Conservation (phyloP, 2,888 invertebrate species). For the Timandra comae region DNA sequence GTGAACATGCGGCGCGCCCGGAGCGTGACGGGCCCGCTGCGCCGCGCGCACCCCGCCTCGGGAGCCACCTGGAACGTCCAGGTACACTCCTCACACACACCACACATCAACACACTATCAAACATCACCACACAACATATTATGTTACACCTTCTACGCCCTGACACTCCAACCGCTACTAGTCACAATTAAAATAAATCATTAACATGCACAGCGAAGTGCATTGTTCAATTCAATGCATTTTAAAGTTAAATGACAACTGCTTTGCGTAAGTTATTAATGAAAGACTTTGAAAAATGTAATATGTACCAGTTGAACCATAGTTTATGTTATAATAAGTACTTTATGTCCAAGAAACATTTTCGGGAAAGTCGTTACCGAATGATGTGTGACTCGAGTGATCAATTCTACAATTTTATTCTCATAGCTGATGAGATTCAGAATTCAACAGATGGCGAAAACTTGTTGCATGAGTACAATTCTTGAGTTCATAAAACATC, state of each 20-base stretch:
- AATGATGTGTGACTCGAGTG: too few species aligned
- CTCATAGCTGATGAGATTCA: conserved; percentile 1
- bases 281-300: too few species aligned
- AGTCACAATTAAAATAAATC: neutral
- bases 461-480: conserved; percentile 65
- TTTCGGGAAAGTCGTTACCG: too few species aligned
- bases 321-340: too few species aligned
- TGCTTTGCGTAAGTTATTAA: too few species aligned
- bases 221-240: too few species aligned
- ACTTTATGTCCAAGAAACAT: too few species aligned
- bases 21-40: conserved; percentile 77
- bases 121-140: too few species aligned
- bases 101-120: conserved; percentile 1
- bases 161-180: neutral
- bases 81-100: conserved; percentile 46
- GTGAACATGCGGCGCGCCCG: conserved; percentile 70
- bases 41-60: conserved; percentile 85
- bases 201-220: neutral
- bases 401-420: too few species aligned
- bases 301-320: too few species aligned
- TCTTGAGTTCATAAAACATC: conserved; percentile 49
- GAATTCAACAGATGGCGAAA: conserved; percentile 66
- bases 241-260: too few species aligned
- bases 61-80: conserved; percentile 91
- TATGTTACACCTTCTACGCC: too few species aligned